These are phyloP conservation scores for Hemithea aestivaria DNA, from an alignment of 2,888 invertebrate genomes.

Conservation along the genomic window DNA sequence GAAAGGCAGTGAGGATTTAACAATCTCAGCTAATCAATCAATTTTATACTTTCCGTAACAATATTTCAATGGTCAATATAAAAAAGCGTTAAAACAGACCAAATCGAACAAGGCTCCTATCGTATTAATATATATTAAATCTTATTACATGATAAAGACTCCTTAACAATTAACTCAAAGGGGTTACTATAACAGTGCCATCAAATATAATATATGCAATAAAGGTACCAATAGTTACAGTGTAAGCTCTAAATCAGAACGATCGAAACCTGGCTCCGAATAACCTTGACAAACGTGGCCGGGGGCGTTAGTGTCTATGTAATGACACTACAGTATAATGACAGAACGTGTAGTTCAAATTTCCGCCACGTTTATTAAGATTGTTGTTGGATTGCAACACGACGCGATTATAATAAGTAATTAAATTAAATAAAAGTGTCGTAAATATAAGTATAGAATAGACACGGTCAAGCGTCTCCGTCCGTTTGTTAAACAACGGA, in stretches of 20 bases:
- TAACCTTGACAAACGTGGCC: no score
- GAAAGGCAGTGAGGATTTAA: constrained; percentile 61
- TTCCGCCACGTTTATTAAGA: no score
- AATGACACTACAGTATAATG: no score
- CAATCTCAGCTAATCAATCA: constrained; percentile 48
- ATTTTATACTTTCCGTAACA: constrained; percentile 51
- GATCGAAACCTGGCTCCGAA: constrained; percentile 32
- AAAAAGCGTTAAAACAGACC: constrained; percentile 67
- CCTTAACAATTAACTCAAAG: constrained; percentile 76
- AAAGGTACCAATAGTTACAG: constrained; percentile 65
- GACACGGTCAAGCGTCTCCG: constrained; percentile 22
- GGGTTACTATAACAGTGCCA: constrained; percentile 72
- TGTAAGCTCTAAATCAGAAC: constrained; percentile 67
- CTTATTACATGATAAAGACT: constrained; percentile 76
- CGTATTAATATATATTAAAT: constrained; percentile 71
- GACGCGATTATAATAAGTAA: constrained; percentile 13
- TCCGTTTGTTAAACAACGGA: constrained; percentile 60
- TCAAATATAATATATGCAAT: constrained; percentile 69
- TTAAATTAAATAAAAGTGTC: constrained; percentile 16
- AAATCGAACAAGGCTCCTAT: constrained; percentile 71
- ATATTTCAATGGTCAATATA: constrained; percentile 54
- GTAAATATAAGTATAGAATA: constrained; percentile 8
- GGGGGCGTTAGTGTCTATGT: no score
- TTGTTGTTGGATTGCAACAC: constrained; percentile 6
- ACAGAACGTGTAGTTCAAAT: no score